These are phyloP conservation scores for Triplophysa yarkandensis DNA, from an alignment of 2,797 vertebrate genomes.

Conservation along the genomic window DNA sequence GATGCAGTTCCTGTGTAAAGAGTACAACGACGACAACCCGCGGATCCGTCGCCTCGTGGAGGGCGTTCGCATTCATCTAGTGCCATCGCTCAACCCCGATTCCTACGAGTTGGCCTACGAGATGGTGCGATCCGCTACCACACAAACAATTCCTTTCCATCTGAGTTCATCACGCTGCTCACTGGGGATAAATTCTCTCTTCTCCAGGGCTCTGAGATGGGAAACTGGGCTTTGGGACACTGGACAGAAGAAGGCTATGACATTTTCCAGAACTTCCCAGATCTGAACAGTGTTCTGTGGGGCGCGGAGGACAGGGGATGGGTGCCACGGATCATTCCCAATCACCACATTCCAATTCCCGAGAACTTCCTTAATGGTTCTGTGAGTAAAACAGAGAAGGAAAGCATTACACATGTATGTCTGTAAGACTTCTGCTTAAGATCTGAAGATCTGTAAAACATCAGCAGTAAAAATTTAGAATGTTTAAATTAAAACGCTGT, in stretches of 20 bases:
- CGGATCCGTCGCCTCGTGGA: conserved; percentile 88
- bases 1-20: conserved; percentile 95
- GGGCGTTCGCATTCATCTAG: conserved; percentile 90
- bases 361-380: conserved; percentile 87
- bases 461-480: too few species aligned
- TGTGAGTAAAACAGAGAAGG: conserved; percentile 32
- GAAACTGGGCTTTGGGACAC: conserved; percentile 93
- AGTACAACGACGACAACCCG: conserved; percentile 90
- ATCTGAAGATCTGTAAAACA: too few species aligned
- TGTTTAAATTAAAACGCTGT: too few species aligned
- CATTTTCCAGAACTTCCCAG: conserved; percentile 95
- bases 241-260: conserved; percentile 98
- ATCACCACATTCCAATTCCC: conserved; percentile 88
- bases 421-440: too few species aligned
- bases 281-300: conserved; percentile 92
- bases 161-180: background rate
- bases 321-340: conserved; percentile 87
- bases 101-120: conserved; percentile 91
- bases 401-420: too few species aligned
- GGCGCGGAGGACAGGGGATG: conserved; percentile 87
- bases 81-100: conserved; percentile 92
- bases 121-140: conserved; percentile 74
- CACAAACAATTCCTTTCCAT: background rate
- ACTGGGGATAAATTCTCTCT: background rate
- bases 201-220: conserved; percentile 91